These are phyloP conservation scores for Epinephelus coioides DNA, from an alignment of 2,797 vertebrate species.

Conservation along the genomic window DNA sequence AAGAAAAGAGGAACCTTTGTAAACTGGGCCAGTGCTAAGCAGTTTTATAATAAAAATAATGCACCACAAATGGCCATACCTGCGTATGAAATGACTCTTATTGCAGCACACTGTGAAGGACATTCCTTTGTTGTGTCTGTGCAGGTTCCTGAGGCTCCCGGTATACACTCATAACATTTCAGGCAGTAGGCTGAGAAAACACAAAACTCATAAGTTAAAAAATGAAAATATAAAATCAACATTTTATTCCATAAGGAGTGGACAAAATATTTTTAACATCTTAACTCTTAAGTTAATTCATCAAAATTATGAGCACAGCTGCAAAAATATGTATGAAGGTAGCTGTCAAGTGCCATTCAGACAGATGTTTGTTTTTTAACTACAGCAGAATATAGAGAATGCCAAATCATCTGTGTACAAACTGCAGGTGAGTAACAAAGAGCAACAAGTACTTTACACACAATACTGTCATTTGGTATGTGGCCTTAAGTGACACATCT, in stretches of 20 bases:
- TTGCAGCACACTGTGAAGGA: slow-evolving; percentile 18
- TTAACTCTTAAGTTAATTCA: not conserved
- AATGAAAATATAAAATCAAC: not conserved
- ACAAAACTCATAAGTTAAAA: not conserved
- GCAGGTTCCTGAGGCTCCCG: rapidly evolving
- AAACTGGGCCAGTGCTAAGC: not conserved
- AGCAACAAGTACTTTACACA: not conserved
- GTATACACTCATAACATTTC: slow-evolving; percentile 52
- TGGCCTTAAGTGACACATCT: not conserved
- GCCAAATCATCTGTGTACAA: not conserved
- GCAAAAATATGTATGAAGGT: not conserved
- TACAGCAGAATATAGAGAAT: not conserved
- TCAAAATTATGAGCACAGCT: not conserved
- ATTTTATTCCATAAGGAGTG: not conserved
- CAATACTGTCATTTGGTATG: not conserved
- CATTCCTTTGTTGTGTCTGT: slow-evolving; percentile 1
- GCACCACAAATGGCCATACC: slow-evolving; percentile 33
- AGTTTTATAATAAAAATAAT: not conserved
- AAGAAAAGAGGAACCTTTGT: not conserved
- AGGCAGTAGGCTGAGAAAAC: slow-evolving; percentile 61
- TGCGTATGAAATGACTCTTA: rapidly evolving
- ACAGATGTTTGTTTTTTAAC: not conserved
- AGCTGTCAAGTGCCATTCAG: not conserved
- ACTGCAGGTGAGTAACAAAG: not conserved
- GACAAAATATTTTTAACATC: not conserved